Conservation (phyloP, 30 jellyfish, hydroid and myxozoan species). For the Aurelia sp. region DNA sequence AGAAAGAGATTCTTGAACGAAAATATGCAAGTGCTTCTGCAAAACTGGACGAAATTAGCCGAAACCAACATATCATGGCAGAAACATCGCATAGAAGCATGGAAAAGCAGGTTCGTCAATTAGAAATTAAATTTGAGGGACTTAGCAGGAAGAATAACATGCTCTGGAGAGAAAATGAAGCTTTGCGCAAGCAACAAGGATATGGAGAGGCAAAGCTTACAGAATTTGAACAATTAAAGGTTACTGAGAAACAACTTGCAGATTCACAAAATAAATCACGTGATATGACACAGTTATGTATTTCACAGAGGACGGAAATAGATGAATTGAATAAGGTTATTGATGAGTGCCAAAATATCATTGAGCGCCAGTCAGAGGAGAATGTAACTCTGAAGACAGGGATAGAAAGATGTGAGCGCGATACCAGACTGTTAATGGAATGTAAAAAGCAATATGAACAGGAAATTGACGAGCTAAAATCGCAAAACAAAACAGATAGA, state of each 20-base stretch:
- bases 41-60: background rate
- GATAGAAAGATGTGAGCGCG: background rate
- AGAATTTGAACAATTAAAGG: too few relatives aligned
- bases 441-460: background rate
- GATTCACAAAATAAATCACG: conserved; percentile 2
- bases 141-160: background rate
- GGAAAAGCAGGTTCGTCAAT: background rate
- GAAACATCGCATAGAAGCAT: background rate
- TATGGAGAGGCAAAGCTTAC: too few relatives aligned
- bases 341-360: background rate
- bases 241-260: conserved; percentile 3
- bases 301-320: background rate
- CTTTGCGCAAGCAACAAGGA: background rate
- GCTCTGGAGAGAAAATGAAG: background rate
- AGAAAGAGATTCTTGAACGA: background rate
- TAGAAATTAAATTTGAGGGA: background rate
- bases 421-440: background rate
- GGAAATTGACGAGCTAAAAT: background rate
- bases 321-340: conserved; percentile 4
- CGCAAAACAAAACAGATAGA: background rate
- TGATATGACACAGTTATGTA: too few relatives aligned
- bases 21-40: background rate
- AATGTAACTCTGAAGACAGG: background rate
- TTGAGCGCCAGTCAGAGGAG: background rate
- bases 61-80: background rate